Conservation (phyloP, 2,888 invertebrate species). For the Tiphia femorata region DNA sequence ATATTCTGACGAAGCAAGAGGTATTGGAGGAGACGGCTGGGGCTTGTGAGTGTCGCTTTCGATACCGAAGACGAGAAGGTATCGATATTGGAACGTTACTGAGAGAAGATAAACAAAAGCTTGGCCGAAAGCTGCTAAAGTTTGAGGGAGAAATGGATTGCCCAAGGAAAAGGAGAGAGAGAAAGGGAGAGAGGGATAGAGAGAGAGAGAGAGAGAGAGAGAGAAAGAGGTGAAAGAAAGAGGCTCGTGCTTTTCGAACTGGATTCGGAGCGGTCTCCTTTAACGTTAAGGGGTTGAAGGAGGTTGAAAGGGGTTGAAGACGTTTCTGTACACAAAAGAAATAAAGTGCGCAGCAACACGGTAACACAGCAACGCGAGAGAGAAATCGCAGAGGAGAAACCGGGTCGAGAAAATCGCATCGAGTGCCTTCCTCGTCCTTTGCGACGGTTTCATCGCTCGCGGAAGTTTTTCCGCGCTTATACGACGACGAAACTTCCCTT, state of each 20-base stretch:
- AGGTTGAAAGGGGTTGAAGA: too few species aligned
- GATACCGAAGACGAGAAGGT: constrained; percentile 15
- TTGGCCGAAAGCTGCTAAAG: constrained; percentile 9
- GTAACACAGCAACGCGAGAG: not conserved
- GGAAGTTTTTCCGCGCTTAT: too few species aligned
- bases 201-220: not conserved
- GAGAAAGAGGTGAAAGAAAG: not conserved
- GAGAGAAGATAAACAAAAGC: constrained; percentile 36
- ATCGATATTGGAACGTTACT: constrained; percentile 30
- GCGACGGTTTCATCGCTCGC: too few species aligned
- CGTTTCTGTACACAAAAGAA: not conserved
- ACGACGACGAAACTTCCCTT: too few species aligned
- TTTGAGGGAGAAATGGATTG: not conserved
- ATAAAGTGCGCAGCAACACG: not conserved
- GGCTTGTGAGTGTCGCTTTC: constrained; percentile 2
- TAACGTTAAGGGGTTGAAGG: not conserved
- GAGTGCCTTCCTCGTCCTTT: too few species aligned
- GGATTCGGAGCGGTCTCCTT: not conserved
- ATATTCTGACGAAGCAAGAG: constrained; percentile 26
- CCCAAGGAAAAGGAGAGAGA: too few species aligned
- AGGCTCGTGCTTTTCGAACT: not conserved
- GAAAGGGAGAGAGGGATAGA: not conserved
- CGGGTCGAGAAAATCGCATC: too few species aligned
- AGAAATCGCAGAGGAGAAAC: too few species aligned
- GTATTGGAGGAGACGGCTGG: constrained; percentile 19